Conservation (phyloP, 2,113 vertebrate species). For the Oncorhynchus tshawytscha region DNA sequence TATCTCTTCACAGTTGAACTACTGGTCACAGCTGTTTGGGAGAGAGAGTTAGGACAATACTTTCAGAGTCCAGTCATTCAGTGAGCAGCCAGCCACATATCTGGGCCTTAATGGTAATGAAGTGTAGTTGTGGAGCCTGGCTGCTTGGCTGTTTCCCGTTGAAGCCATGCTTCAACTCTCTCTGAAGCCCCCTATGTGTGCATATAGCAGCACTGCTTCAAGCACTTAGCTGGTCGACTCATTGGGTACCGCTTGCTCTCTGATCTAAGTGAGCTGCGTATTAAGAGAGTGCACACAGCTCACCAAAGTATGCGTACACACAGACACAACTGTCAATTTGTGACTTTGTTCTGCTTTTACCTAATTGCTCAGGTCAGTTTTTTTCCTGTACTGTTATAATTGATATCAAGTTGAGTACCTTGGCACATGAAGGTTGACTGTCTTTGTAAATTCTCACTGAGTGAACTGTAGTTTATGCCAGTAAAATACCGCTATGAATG, state of each 20-base stretch:
- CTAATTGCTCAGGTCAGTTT: not conserved
- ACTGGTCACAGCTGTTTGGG: constrained; percentile 3
- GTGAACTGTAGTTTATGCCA: too few species aligned
- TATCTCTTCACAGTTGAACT: not conserved
- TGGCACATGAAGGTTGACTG: too few species aligned
- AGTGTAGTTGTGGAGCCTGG: not conserved
- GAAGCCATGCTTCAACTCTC: not conserved
- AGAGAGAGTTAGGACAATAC: not conserved
- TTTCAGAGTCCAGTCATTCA: not conserved
- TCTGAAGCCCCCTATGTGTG: not conserved
- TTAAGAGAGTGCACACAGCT: not conserved
- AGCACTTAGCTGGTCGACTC: not conserved
- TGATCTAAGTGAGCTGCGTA: not conserved
- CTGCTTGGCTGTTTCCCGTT: not conserved
- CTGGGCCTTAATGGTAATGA: not conserved
- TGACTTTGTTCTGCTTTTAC: too few species aligned
- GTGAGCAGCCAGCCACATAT: not conserved
- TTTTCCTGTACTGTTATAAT: not conserved
- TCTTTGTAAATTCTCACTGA: not conserved
- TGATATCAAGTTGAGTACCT: not conserved
- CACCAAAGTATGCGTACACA: not conserved
- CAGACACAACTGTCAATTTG: not conserved
- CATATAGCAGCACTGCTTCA: too few species aligned
- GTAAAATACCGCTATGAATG: too few species aligned
- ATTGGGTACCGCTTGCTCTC: not conserved